Conservation (phyloP, 2,113 vertebrate genomes). For the Colius striatus region DNA sequence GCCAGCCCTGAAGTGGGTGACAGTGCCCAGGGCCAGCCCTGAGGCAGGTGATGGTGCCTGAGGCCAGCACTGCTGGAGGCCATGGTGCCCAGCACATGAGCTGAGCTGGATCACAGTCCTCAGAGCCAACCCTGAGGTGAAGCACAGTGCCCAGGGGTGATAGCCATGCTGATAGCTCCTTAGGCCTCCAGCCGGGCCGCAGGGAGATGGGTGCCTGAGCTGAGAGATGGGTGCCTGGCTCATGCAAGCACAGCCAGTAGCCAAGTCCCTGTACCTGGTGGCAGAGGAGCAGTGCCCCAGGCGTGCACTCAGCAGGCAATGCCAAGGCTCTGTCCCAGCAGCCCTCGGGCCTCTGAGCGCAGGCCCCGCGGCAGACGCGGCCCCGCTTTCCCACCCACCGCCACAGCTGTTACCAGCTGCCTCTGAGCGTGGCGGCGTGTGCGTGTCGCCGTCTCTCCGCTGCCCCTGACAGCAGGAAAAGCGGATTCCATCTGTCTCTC, state of each 20-base stretch:
- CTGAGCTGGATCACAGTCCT: too few species aligned
- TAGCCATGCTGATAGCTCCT: too few species aligned
- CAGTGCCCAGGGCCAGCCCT: neutral
- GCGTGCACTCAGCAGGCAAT: rapidly evolving
- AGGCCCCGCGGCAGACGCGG: neutral
- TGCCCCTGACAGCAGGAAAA: neutral
- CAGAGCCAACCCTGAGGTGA: neutral
- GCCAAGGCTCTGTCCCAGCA: neutral
- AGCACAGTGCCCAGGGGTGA: too few species aligned
- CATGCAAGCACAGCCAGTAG: rapidly evolving
- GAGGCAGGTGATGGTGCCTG: too few species aligned
- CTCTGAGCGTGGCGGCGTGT: neutral
- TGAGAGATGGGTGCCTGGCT: neutral
- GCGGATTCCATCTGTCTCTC: constrained; percentile 4
- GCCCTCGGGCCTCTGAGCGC: too few species aligned
- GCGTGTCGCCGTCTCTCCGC: neutral
- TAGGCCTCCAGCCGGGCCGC: neutral
- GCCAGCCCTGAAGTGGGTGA: too few species aligned
- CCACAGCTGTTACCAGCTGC: constrained; percentile 34
- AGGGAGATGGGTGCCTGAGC: too few species aligned
- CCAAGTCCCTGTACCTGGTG: rapidly evolving
- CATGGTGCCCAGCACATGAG: too few species aligned
- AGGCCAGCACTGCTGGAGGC: neutral
- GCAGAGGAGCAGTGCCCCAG: rapidly evolving
- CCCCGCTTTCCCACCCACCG: neutral